Base-by-base conservation (phyloP, 2,888 invertebrate species). In the Aricia artaxerxes region DNA sequence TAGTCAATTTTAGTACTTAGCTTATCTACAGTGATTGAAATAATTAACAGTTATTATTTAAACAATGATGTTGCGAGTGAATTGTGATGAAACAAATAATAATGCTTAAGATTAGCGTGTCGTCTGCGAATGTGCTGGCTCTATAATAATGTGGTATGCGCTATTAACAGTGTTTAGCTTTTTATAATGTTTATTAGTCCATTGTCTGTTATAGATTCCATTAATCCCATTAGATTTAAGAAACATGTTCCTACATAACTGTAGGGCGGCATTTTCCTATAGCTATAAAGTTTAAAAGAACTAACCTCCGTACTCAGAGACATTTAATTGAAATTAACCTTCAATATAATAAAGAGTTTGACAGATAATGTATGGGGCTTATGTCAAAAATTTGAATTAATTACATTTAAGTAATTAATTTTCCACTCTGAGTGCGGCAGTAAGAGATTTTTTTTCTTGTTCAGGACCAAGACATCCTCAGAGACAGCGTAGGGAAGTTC, bases 381-480 rank as follows among this genome's bases (percentile, higher is more conserved):
- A 24, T 24, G 24, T 24, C 24, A 24, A 24, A 24, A 24, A 24
- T 24, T 24, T 24, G 24, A 24, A 24, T 24, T 24, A 24, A 24
- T 24, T 24, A 24, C 24, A 24, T 24, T 24, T 24, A 24, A 24
- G 24, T 24, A 24, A 24, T 24, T 24, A 24, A 24, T 24, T 24
- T 24, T 24, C 24, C 24, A 24, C 24, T 24, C 24, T 24, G 24
- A 24, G 24, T 24, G 24, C 24, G 24, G 24, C 24, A 24, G 24
- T 24, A 61, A 61, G n/a, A 6, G 24, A 1, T 3, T 24, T 4
- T 60, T n/a, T 60, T 13, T 16, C 7, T 31, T 79, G 79, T 81
- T 78, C 44, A 92, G 92, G 92, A 92, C 82, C 87, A 89, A 44
- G 87, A 87, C 38, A 84, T 87, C 1, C 82, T 92, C 2, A 85